Evolutionary conservation across 2,888 invertebrate species (phyloP), one percentile per base, ranked within the genome.

Genomic region (Drymonia ruficornis): DNA sequence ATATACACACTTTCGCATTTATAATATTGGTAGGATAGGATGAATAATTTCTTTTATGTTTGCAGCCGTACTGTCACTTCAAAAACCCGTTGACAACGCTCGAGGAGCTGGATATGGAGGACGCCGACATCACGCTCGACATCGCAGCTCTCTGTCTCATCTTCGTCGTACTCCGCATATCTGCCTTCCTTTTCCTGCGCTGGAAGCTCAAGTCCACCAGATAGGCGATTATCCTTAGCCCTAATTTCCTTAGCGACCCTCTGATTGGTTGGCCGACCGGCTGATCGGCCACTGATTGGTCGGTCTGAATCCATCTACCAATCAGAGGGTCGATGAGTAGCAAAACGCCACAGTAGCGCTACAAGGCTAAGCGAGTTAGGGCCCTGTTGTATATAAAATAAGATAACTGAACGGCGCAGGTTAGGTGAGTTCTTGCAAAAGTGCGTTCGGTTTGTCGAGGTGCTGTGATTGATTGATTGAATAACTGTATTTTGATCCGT

Each of bases 191-290:
- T 55, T 97, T 98, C 93, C 94, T 98, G 43, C 95, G 96, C 67
- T 97, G 97, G 97, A 98, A 98, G 79, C 94, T 97, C 55, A 96
- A 96, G 82, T 95, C 96, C 57, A 95, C 96, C 55, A 95, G 96
- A 93, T 97, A 96, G 93, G 75, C 65, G 15, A 59, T 51, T 42
- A 29, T 52, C n/a, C n/a, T n/a, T n/a, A n/a, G n/a, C n/a, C n/a
- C n/a, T n/a, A n/a, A n/a, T n/a, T n/a, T n/a, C n/a, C n/a, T n/a
- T n/a, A n/a, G n/a, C n/a, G n/a, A n/a, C n/a, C n/a, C n/a, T n/a
- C n/a, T n/a, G n/a, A n/a, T n/a, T n/a, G n/a, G n/a, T n/a, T n/a
- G n/a, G n/a, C n/a, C n/a, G n/a, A n/a, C n/a, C n/a, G n/a, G n/a
- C n/a, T n/a, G n/a, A n/a, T n/a, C n/a, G n/a, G n/a, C n/a, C n/a